phyloP scores from a whole-genome alignment of 2,888 invertebrate genomes.

The Cosmorhoe ocellata region DNA sequence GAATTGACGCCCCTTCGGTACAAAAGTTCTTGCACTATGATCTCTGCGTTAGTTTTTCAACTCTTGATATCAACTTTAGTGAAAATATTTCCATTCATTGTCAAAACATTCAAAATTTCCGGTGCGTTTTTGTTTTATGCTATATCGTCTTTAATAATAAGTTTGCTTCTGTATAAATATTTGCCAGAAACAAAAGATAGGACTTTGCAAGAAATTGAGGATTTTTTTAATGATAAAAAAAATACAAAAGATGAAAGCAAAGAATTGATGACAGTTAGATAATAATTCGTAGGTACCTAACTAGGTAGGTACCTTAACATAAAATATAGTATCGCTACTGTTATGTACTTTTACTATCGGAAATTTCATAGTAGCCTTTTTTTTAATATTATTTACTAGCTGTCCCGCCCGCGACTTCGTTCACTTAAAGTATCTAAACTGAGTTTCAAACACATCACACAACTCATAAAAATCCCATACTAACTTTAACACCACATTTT shows the following conservation, averaged over 20 bases:
- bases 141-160: constrained; percentile 28
- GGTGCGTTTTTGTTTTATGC: constrained; percentile 43
- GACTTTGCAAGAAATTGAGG: constrained; percentile 39
- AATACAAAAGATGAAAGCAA: neutral
- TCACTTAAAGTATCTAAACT: too few species aligned
- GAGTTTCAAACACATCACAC: too few species aligned
- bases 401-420: too few species aligned
- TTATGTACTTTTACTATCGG: too few species aligned
- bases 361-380: too few species aligned
- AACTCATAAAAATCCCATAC: too few species aligned
- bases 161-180: constrained; percentile 36
- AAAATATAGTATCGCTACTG: too few species aligned
- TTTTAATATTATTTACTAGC: too few species aligned
- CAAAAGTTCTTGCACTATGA: constrained; percentile 31
- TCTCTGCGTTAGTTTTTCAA: constrained; percentile 31
- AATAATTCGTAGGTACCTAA: neutral
- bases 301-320: too few species aligned
- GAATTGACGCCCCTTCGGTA: constrained; percentile 42
- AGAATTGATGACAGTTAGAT: neutral
- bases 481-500: too few species aligned
- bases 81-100: constrained; percentile 39
- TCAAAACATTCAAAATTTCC: constrained; percentile 34
- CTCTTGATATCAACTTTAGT: constrained; percentile 32
- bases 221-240: constrained; percentile 27
- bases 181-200: constrained; percentile 45